Base-by-base conservation (phyloP, 2,113 vertebrate genomes). In the Bambusicola thoracicus region DNA sequence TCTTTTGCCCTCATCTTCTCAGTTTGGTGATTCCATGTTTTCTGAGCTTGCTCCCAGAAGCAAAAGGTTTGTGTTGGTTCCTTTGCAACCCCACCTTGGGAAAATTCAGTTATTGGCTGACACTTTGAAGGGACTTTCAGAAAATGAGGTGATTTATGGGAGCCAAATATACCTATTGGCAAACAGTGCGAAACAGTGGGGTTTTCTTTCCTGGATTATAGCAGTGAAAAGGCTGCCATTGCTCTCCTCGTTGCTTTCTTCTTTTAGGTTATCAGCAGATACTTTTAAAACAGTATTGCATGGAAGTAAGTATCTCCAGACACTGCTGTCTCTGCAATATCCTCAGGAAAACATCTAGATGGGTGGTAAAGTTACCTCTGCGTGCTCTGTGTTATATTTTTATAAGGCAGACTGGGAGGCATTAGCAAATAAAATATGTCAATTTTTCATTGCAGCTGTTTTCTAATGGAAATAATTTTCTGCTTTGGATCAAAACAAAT, bases 261-360 rank as follows among this genome's bases (percentile, higher is more conserved):
- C 81, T 38, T 43, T 27, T 4, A 85, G 62, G 32, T 38, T 82
- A 49, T 74, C 53, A 73, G 51, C 70, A 68, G 34, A 29, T 61
- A 61, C 67, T 74, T 93, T 95, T 76, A 43, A 77, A 79, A 84
- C 75, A 24, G 66, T 87, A 21, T 81, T 94, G 10, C 63, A n/a
- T 0, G 13, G 88, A 87, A 81, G 74, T 87, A 83, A 95, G 86
- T 34, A 3, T 14, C 44, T 46, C 44, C 27, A 9, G n/a, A 32
- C 40, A 61, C 19, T 72, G 62, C 73, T 63, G 30, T 14, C 46
- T 49, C 38, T 34, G 62, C 66, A 25, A 27, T 10, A 81, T 12
- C 40, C 53, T 22, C 72, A 8, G 34, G 41, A 56, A 62, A 66
- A 36, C 4, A 10, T 11, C 27, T 83, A 40, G 49, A 4, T 3